Base-by-base conservation (phyloP, 2,113 vertebrate genomes). In the Propithecus coquereli region DNA sequence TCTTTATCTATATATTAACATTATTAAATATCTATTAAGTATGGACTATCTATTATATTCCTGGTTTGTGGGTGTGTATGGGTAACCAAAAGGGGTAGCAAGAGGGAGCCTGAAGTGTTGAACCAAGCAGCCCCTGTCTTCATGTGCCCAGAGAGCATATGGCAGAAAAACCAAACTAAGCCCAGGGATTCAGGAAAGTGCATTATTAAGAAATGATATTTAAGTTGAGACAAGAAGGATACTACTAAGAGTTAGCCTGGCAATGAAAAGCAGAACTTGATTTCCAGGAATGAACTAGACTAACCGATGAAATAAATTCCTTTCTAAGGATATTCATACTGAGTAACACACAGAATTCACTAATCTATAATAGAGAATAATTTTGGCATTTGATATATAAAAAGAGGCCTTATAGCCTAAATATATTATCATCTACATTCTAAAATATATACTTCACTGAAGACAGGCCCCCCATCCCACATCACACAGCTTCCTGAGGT, bases 1-100 rank as follows among this genome's bases (percentile, higher is more conserved):
- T 70, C 40, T 59, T 63, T 40, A 9, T 70, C 45, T 57, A 50
- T 32, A 68, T 32, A 57, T 1, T 32, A 47, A 11, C 59, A 68
- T 20, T 68, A n/a, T 34, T 65, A 43, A 32, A 14, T 22, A 40
- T 18, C 61, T 90, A 20, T 17, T 17, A 23, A 18, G 25, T 17
- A 23, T 5, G 0, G 70, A 37, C 23, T 13, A 3, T 34, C 20
- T 50, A 18, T 18, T 23, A 30, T 2, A 20, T 5, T 25, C 18
- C 25, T 47, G 40, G 25, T 6, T 13, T 50, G 1, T 32, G 25
- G 32, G 27, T n/a, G 50, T 27, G 5, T 45, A 11, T 22, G 22
- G 50, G 32, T 37, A 52, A 34, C 2, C 6, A 73, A 9, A 88
- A 47, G 9, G 9, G 4, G 16, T 8, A 11, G 25, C 4, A 23